phyloP scores from a whole-genome alignment of 2,797 vertebrate species.

The Typhlichthys subterraneus region DNA sequence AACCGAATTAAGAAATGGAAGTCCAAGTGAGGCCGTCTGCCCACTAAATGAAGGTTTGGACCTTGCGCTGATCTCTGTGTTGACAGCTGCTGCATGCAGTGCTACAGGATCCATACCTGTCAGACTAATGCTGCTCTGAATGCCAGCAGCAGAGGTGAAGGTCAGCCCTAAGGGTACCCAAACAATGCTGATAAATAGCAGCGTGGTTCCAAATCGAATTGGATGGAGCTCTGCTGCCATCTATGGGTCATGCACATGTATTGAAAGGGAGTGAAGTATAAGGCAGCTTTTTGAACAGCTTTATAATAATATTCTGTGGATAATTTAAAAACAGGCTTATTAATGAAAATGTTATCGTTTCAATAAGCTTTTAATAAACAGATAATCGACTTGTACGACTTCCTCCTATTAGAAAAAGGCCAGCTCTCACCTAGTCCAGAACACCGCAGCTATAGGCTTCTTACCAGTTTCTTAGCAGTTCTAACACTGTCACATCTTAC shows the following conservation, averaged over 20 bases:
- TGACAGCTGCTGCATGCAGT: constrained; percentile 45
- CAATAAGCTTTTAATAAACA: too few species aligned
- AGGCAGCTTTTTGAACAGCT: not conserved
- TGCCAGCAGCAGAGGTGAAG: constrained; percentile 37
- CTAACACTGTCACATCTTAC: too few species aligned
- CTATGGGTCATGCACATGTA: constrained; percentile 39
- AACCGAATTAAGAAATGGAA: too few species aligned
- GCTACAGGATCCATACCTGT: constrained; percentile 42
- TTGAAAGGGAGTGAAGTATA: not conserved
- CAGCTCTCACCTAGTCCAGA: too few species aligned
- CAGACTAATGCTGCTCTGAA: constrained; percentile 30
- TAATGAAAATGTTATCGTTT: too few species aligned
- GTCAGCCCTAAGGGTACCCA: constrained; percentile 34
- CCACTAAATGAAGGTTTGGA: constrained; percentile 4
- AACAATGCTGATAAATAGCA: constrained; percentile 25
- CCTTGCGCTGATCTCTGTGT: constrained; percentile 25
- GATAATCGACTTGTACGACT: too few species aligned
- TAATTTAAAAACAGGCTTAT: too few species aligned
- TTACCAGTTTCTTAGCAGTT: too few species aligned
- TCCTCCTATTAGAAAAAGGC: too few species aligned
- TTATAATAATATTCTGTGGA: not conserved
- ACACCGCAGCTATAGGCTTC: too few species aligned
- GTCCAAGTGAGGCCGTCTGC: too few species aligned
- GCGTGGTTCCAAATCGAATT: constrained; percentile 11
- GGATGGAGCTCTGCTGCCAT: constrained; percentile 55